Base-by-base conservation (phyloP, 2,888 invertebrate species). In the Neria commutata region DNA sequence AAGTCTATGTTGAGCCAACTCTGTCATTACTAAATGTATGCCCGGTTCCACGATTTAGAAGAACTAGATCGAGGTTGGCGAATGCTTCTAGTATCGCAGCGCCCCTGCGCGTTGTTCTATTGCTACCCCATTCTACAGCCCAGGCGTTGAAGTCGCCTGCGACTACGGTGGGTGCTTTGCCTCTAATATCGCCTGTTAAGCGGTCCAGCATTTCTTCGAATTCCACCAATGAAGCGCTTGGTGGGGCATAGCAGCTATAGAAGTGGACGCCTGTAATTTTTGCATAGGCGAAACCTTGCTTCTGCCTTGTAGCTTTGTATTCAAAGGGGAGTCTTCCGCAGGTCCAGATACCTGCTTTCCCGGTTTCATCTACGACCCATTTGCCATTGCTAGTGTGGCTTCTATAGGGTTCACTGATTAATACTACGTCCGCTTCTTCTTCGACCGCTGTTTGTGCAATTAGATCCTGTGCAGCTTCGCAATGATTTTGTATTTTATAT, bases 201-300 rank as follows among this genome's bases (percentile, higher is more conserved):
- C 6, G 2, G 11, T 37, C 50, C 1, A 51, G 25, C 19, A 34
- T 45, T 5, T 17, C 26, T 16, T 50, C 46, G 11, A 42, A 54
- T 11, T 54, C 42, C 1, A 42, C 17, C 14, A 49, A 23, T 3
- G 6, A 11, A 11, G n/a, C 21, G 24, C 50, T 54, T 17, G 58
- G 54, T 16, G 54, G 49, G 5, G 40, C 37, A 23, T 58, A 48
- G n/a, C 58, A 58, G 40, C 58, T 58, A 17, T 58, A 58, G n/a
- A 54, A 23, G n/a, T 49, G 24, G 1, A 49, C 19, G 2, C 29
- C 42, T 2, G 2, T 26, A 2, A 26, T n/a, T 56, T 42, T 48
- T 19, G 49, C 56, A 21, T 25, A 48, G 3, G n/a, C 51, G 16
- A 51, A 51, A 14, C 51, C 34, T 24, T 51, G 34, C 3, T 51